Percentiles rank a stretch among this genome's conserved stretches.
Conservation (phyloP, 2,888 invertebrate species). For the Bimastos eiseni region DNA sequence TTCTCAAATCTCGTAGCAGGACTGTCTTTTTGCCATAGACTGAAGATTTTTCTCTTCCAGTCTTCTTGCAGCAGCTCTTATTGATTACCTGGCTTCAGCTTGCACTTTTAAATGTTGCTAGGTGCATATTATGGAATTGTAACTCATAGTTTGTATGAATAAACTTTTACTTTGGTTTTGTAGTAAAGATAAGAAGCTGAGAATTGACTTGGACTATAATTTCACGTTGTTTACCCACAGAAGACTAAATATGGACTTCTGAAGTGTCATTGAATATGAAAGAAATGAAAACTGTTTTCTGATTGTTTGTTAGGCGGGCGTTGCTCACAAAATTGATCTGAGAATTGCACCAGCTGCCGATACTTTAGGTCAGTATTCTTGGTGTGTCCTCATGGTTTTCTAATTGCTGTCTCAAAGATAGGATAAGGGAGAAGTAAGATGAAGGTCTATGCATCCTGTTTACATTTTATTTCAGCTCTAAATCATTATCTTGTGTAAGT, state of each 20-base stretch:
- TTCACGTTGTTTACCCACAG: neutral
- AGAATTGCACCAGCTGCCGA: constrained; percentile 49
- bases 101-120: too few species aligned
- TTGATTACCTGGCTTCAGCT: too few species aligned
- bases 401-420: neutral
- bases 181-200: neutral
- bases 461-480: neutral
- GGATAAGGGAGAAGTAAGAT: neutral
- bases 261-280: neutral
- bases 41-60: too few species aligned
- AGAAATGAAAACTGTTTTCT: neutral
- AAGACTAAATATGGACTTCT: neutral
- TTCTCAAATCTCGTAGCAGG: too few species aligned
- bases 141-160: neutral
- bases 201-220: neutral
- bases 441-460: neutral
- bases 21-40: too few species aligned
- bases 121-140: too few species aligned
- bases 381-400: neutral
- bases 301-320: constrained; percentile 49
- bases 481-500: neutral
- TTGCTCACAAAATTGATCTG: constrained; percentile 52
- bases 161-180: neutral
- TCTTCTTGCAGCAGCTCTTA: too few species aligned
- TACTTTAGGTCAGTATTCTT: constrained; percentile 43